phyloP scores from a whole-genome alignment of 2,888 invertebrate species.

The Xanthostigma xanthostigma region DNA sequence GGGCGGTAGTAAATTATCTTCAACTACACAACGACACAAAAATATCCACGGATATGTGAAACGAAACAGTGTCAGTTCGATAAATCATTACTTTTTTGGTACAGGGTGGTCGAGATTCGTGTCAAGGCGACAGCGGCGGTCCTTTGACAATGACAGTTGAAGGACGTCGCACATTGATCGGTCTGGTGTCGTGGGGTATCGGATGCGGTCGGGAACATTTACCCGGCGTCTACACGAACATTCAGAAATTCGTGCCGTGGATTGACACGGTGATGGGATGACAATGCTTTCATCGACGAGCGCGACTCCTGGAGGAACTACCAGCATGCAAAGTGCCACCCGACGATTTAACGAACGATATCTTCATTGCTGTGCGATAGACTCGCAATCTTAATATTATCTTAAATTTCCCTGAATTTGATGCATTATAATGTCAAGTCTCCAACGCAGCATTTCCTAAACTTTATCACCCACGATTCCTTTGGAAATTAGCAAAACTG shows the following conservation, averaged over 20 bases:
- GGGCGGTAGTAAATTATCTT: too few relatives aligned
- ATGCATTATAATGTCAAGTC: too few relatives aligned
- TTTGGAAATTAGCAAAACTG: too few relatives aligned
- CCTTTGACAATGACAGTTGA: conserved; percentile 76
- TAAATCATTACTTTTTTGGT: conserved; percentile 11
- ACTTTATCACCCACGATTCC: too few relatives aligned
- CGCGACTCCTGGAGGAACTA: too few relatives aligned
- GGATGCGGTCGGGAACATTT: conserved; percentile 81
- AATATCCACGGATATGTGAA: neutral
- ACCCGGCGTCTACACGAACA: conserved; percentile 84
- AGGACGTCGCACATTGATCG: conserved; percentile 73
- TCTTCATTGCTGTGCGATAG: too few relatives aligned
- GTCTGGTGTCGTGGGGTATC: conserved; percentile 84
- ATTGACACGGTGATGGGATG: conserved; percentile 66
- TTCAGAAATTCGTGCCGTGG: conserved; percentile 86
- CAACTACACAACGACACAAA: too few relatives aligned
- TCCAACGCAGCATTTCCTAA: too few relatives aligned
- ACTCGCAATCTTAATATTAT: too few relatives aligned
- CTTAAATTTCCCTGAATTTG: too few relatives aligned
- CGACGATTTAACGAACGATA: too few relatives aligned
- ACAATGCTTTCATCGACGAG: conserved; percentile 13
- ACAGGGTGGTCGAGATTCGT: conserved; percentile 55
- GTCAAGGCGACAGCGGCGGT: conserved; percentile 71
- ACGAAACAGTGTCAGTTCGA: neutral
- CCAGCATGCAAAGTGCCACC: too few relatives aligned